These are phyloP conservation scores for Heterodera carotae DNA, from an alignment of 1,140 invertebrate genomes.

Conservation along the genomic window DNA sequence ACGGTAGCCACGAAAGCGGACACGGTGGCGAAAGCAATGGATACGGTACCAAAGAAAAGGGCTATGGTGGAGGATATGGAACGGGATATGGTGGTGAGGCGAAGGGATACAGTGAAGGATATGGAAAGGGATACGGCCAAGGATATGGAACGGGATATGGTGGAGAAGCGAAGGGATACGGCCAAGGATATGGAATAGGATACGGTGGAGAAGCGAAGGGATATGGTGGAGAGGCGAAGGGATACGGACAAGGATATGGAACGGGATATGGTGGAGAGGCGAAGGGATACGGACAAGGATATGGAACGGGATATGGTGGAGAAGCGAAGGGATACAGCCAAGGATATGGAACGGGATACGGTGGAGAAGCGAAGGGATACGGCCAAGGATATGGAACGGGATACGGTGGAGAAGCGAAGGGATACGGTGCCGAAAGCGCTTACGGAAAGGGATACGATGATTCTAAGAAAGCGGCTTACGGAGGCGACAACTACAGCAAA, in stretches of 20 bases:
- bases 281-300: not conserved
- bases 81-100: too few relatives aligned
- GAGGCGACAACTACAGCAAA: slow-evolving; percentile 3
- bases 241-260: too few relatives aligned
- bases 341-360: not conserved
- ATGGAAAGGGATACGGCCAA: not conserved
- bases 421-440: not conserved
- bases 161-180: not conserved
- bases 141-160: not conserved
- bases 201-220: not conserved
- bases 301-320: not conserved
- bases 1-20: not conserved
- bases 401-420: not conserved
- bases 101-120: not conserved
- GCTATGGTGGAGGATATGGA: slow-evolving; percentile 3
- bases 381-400: not conserved
- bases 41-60: not conserved
- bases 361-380: not conserved
- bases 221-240: too few relatives aligned
- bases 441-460: slow-evolving; percentile 1
- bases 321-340: too few relatives aligned
- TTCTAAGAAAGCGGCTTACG: not conserved
- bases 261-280: not conserved
- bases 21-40: not conserved
- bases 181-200: not conserved